Base-by-base conservation (phyloP, 2,888 invertebrate species). In the Megaustenia siamemsis region DNA sequence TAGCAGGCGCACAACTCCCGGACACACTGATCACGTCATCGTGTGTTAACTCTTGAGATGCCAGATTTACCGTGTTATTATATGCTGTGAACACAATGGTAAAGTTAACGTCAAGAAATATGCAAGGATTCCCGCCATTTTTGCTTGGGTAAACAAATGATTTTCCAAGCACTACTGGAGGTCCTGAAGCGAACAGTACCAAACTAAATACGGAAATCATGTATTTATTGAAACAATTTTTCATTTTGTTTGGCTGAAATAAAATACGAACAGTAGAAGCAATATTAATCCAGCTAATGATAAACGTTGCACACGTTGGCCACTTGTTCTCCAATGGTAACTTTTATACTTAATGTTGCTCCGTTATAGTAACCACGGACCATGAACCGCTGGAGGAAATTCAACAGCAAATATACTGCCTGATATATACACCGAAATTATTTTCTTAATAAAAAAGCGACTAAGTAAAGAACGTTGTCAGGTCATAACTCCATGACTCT, bases 21-120 rank as follows among this genome's bases (percentile, higher is more conserved):
- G 21, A 35, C 5, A 63, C 63, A n/a, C 6, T 77, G 12, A 10
- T 5, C 6, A 77, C 63, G 63, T 60, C 32, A n/a, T n/a, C 40
- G 5, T 38, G n/a, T 21, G 77, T 63, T 69, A 38, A 21, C 24
- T 15, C 15, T 24, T 18, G 38, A 6, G 69, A 38, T 18, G 63
- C 38, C n/a, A 75, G 32, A 10, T 40, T 43, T 18, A 21, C n/a
- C 4, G n/a, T 40, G 8, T 32, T 63, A 24, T 77, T 56, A 18
- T 38, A 35, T 15, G 77, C 77, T n/a, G 28, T 53, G 28, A 77
- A 40, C 10, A 4, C n/a, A 24, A 77, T 56, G 4, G 63, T 28
- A n/a, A 77, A 77, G 1, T 60, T 32, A 28, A 77, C n/a, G 15
- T 77, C 77, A 12, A 77, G 38, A 15, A 60, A 12, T n/a, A 77